Evolutionary conservation across 2,797 vertebrate genomes (phyloP).

Genomic region (Fistularia commersonii): DNA sequence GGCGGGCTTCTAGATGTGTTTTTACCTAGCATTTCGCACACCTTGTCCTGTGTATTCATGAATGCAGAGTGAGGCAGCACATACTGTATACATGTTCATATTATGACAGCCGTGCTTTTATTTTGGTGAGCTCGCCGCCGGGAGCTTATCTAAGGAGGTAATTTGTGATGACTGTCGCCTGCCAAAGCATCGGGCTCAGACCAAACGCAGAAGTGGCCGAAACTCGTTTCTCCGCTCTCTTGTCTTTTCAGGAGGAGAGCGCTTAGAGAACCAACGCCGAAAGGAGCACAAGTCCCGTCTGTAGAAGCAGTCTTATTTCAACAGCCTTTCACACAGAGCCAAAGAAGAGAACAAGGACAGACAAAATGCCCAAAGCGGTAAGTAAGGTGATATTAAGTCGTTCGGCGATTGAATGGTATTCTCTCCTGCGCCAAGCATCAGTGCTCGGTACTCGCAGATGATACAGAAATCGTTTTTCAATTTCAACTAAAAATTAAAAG

Average conservation of each 20-base stretch:
- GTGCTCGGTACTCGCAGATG: too few species aligned
- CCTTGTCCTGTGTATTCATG: too few species aligned
- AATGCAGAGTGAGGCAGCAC: too few species aligned
- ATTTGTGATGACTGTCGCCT: constrained; percentile 50
- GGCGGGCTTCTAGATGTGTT: too few species aligned
- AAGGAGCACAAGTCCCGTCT: constrained; percentile 17
- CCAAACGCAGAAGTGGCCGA: constrained; percentile 41
- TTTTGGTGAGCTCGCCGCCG: background rate
- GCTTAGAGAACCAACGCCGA: constrained; percentile 10
- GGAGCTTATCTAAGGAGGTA: constrained; percentile 24
- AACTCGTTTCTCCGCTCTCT: constrained; percentile 75
- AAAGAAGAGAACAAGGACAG: constrained; percentile 40
- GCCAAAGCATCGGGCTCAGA: constrained; percentile 35
- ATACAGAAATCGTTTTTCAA: too few species aligned
- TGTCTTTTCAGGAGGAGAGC: constrained; percentile 42
- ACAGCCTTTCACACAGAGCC: constrained; percentile 26
- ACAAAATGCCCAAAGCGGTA: constrained; percentile 79
- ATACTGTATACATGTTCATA: constrained; percentile 22
- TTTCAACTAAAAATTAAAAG: too few species aligned
- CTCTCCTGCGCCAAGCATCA: too few species aligned
- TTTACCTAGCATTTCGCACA: too few species aligned
- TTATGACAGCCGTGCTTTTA: constrained; percentile 19
- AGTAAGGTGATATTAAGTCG: constrained; percentile 24
- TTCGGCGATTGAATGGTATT: too few species aligned
- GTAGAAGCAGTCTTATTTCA: constrained; percentile 12